These are phyloP conservation scores for Odobenus rosmarus DNA, from an alignment of 2,113 vertebrate genomes.

Conservation along the genomic window DNA sequence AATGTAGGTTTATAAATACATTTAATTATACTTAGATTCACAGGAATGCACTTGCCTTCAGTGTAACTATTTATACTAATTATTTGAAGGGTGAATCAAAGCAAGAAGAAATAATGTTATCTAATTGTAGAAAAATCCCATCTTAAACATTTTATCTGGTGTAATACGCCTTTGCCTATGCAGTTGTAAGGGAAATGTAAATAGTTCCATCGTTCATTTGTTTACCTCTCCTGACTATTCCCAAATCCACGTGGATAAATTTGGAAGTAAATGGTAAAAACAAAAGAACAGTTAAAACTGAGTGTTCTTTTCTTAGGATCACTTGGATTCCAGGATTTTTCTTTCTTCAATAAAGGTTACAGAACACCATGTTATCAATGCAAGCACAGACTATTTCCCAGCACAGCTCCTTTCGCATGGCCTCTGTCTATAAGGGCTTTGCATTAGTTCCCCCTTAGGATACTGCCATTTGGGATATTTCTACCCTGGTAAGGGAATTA, in stretches of 20 bases:
- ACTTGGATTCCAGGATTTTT: background rate
- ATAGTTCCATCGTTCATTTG: background rate
- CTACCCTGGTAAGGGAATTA: background rate
- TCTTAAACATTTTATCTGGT: background rate
- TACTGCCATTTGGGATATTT: background rate
- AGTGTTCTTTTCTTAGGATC: background rate
- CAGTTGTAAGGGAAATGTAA: background rate
- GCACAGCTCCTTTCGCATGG: background rate
- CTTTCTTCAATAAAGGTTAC: background rate
- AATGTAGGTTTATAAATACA: background rate
- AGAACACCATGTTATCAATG: background rate
- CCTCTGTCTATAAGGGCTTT: background rate
- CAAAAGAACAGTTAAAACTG: background rate
- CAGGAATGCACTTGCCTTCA: background rate
- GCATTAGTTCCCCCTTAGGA: background rate
- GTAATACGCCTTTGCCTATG: background rate
- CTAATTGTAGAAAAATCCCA: background rate
- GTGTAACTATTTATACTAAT: conserved; percentile 17
- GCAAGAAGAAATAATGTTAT: background rate
- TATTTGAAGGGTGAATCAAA: conserved; percentile 33
- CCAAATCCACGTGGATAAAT: background rate
- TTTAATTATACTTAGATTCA: background rate
- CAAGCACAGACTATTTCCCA: no score
- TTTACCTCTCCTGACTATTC: background rate
- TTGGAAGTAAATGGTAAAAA: conserved; percentile 24